A percentile compares a stretch with the other conserved stretches of the same genome.
Evolutionary conservation across 2,113 vertebrate species (phyloP).

Genomic region (Paedocypris sp.): DNA sequence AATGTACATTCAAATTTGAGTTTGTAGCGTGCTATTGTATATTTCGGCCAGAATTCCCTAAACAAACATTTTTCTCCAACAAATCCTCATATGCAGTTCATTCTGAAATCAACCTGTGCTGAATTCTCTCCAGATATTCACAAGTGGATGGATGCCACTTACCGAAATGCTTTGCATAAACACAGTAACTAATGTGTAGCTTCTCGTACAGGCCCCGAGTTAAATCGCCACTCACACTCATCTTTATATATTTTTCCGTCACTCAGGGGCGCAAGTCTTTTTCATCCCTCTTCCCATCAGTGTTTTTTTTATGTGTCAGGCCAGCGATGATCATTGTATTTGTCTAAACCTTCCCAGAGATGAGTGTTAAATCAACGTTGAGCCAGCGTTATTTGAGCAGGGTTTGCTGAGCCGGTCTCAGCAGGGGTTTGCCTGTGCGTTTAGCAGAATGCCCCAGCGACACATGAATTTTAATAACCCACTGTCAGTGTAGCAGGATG

Average conservation of each 20-base stretch:
- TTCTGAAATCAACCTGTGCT: conserved; percentile 8
- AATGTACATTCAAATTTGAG: no score
- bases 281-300: neutral
- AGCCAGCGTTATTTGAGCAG: conserved; percentile 29
- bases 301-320: neutral
- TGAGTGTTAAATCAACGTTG: conserved; percentile 26
- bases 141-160: neutral
- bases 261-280: neutral
- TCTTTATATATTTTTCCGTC: neutral
- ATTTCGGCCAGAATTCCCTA: no score
- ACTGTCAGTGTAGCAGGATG: conserved; percentile 5
- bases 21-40: no score
- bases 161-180: neutral
- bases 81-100: neutral
- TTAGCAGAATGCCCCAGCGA: conserved; percentile 29
- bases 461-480: conserved; percentile 37
- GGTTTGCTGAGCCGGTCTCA: conserved; percentile 21
- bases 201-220: neutral
- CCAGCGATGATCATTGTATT: conserved; percentile 5
- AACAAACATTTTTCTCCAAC: no score
- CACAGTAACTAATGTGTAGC: neutral
- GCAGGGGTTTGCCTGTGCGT: conserved; percentile 21
- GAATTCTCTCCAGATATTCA: neutral
- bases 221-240: neutral
- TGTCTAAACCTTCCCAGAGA: conserved; percentile 13